phyloP scores from a whole-genome alignment of 2,113 vertebrate genomes.

The Phodopus roborovskii region DNA sequence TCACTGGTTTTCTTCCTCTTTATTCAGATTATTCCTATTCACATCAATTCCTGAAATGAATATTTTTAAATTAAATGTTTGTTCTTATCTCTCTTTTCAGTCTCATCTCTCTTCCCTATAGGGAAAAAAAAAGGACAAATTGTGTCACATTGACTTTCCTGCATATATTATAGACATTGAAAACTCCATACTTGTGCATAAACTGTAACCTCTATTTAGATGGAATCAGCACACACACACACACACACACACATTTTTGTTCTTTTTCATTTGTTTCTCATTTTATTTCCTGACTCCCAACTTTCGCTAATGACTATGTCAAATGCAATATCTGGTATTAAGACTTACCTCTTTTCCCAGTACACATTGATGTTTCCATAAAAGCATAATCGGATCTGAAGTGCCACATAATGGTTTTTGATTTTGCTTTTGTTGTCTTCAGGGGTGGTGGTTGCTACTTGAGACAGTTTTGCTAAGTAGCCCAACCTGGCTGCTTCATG shows the following conservation, averaged over 20 bases:
- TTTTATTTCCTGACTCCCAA: not conserved
- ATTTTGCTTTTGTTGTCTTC: not conserved
- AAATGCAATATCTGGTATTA: not conserved
- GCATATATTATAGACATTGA: not conserved
- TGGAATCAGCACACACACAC: not conserved
- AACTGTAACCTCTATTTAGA: not conserved
- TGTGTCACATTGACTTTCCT: not conserved
- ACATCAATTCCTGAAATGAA: not conserved
- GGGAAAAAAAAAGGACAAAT: not conserved
- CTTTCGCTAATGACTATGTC: not conserved
- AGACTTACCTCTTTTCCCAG: not conserved
- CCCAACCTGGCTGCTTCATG: too few species aligned
- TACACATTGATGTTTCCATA: not conserved
- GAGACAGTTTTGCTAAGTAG: not conserved
- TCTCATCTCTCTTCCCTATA: not conserved
- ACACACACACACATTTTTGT: not conserved
- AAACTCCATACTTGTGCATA: not conserved
- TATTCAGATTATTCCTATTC: not conserved
- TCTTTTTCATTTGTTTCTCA: not conserved
- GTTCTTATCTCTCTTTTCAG: not conserved
- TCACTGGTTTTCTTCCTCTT: not conserved
- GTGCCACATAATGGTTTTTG: not conserved
- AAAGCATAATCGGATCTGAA: not conserved
- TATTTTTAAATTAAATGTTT: not conserved
- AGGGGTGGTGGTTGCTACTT: not conserved